phyloP scores from a whole-genome alignment of 2,113 vertebrate species.

The Centrocercus urophasianus region DNA sequence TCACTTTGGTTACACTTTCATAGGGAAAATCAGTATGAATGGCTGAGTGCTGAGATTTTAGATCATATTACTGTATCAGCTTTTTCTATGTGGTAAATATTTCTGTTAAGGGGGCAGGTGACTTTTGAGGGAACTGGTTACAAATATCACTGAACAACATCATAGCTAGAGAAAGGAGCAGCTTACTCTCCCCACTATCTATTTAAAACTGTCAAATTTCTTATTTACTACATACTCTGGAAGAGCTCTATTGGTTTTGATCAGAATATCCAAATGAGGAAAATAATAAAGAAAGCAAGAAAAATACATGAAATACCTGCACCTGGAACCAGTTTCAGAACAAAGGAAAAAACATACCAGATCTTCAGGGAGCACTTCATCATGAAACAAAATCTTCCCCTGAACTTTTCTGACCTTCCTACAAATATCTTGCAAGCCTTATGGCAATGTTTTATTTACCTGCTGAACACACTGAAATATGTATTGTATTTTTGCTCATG shows the following conservation, averaged over 20 bases:
- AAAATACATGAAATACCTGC: not conserved
- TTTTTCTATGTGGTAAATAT: not conserved
- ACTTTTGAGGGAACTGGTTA: not conserved
- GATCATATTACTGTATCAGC: not conserved
- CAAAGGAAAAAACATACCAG: not conserved
- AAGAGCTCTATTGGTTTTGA: not conserved
- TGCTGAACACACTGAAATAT: not conserved
- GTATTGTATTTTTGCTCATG: not conserved
- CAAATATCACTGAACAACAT: not conserved
- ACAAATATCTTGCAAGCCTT: not conserved
- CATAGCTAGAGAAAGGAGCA: not conserved
- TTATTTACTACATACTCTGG: not conserved
- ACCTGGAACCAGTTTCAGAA: conserved; percentile 22
- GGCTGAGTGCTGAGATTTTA: not conserved
- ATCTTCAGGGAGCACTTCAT: not conserved
- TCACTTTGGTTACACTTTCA: not conserved
- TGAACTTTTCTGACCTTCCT: not conserved
- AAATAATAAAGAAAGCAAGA: not conserved
- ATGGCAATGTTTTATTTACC: not conserved
- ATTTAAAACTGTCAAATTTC: not conserved
- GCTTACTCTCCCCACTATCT: not conserved
- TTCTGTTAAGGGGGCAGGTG: not conserved
- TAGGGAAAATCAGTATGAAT: not conserved
- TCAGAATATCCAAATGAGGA: not conserved
- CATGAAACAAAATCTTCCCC: not conserved